Evolutionary conservation across 2,888 invertebrate species (phyloP).

Genomic region (Polydrusus pterygomalis): DNA sequence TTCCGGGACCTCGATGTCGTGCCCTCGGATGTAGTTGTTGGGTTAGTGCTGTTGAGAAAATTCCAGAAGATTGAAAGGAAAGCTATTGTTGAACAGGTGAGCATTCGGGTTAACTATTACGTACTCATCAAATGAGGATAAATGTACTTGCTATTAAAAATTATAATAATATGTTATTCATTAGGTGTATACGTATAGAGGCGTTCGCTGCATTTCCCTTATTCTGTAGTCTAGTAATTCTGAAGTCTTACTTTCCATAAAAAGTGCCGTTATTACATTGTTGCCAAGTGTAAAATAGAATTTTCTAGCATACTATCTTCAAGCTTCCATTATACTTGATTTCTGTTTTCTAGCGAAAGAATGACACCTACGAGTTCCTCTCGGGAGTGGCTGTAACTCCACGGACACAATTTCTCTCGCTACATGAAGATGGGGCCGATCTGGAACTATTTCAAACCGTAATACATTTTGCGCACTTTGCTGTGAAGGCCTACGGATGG

Average conservation of each 20-base stretch:
- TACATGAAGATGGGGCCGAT: constrained; percentile 83
- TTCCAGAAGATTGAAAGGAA: constrained; percentile 87
- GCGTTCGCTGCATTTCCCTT: too few relatives aligned
- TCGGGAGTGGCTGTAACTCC: constrained; percentile 90
- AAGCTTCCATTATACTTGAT: too few relatives aligned
- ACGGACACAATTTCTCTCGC: constrained; percentile 85
- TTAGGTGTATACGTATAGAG: too few relatives aligned
- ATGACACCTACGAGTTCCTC: constrained; percentile 89
- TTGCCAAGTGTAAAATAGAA: too few relatives aligned
- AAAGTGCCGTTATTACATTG: too few relatives aligned
- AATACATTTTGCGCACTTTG: constrained; percentile 89
- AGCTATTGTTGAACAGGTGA: constrained; percentile 81
- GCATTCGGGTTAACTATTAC: not conserved
- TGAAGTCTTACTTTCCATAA: too few relatives aligned
- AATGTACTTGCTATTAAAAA: too few relatives aligned
- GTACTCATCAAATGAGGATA: too few relatives aligned
- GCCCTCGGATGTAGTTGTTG: constrained; percentile 90
- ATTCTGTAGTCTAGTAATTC: too few relatives aligned
- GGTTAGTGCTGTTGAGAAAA: constrained; percentile 85
- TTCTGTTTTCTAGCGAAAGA: constrained; percentile 79
- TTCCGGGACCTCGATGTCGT: constrained; percentile 92
- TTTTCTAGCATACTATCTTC: too few relatives aligned
- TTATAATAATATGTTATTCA: too few relatives aligned
- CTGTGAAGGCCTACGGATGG: constrained; percentile 92
- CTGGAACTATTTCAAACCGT: constrained; percentile 82